Base-by-base conservation (phyloP, 1,140 invertebrate genomes). In the Hylyphantes graminicola region DNA sequence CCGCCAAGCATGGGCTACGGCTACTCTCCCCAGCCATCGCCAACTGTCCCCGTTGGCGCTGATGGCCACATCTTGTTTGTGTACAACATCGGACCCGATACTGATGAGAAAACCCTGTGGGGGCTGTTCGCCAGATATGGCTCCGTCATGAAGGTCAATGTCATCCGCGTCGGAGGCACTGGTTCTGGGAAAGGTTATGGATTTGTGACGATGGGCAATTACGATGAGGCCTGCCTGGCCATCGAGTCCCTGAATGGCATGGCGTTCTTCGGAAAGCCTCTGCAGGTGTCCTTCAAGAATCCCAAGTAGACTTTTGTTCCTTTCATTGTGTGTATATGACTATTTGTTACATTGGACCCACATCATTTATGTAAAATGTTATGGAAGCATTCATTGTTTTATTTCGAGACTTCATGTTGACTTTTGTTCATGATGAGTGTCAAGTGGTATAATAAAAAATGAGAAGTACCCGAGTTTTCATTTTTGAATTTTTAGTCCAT, bases 121-220 rank as follows among this genome's bases (percentile, higher is more conserved):
- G 87, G 89, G 35, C 76, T 91, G 80, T 91, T 91, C 86, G 87
- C 88, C 11, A 87, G 88, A 0, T 90, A 89, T 86, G 90, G 90
- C 35, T 88, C 88, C 9, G 89, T 91, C 6, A 87, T 88, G 55
- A 90, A 90, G 80, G 89, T 89, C 8, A 90, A 90, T 85, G 88
- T 91, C 17, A 89, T 91, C 15, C 86, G 88, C 76, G 89, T 90
- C 63, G 87, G 87, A 67, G 86, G 87, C 54, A 89, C 89, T 68
- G 87, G 87, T 68, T 83, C 88, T 61, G 88, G 89, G 78, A 91
- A 90, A 86, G 90, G 90, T 17, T 91, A 88, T 88, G 90, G 90
- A 8, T 91, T 91, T 88, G 90, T 91, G 8, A 91, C 90, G 21
- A 91, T 91, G 90, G 87, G 89, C 21, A 90, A 89, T 85, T 89